Evolutionary conservation across 2,113 vertebrate species (phyloP).

Genomic region (Acanthisitta chloris): DNA sequence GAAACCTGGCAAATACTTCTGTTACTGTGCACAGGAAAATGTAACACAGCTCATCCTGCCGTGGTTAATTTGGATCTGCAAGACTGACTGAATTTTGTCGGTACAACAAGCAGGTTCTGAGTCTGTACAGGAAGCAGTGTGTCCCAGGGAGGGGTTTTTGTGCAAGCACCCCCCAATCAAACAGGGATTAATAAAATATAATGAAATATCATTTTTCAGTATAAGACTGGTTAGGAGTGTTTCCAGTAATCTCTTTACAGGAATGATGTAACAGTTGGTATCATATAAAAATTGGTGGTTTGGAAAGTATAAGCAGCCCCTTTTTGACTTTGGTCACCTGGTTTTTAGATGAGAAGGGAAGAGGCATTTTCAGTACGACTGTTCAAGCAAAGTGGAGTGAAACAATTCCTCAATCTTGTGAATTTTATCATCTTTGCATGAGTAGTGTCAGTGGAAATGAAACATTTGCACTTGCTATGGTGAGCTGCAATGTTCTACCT

Average conservation of each 20-base stretch:
- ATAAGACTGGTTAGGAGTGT: neutral
- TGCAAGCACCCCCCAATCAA: neutral
- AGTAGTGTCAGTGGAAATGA: neutral
- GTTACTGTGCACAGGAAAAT: neutral
- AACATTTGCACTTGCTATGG: neutral
- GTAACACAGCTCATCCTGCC: neutral
- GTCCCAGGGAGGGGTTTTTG: neutral
- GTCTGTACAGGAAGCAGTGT: neutral
- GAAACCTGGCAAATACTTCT: neutral
- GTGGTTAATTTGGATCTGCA: neutral
- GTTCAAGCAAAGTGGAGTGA: neutral
- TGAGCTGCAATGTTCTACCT: neutral
- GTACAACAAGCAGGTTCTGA: neutral
- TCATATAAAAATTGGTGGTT: rapidly evolving
- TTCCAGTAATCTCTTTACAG: neutral
- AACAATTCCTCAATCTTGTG: neutral
- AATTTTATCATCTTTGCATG: neutral
- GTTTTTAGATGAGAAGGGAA: neutral
- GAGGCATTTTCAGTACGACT: neutral
- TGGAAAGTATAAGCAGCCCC: neutral
- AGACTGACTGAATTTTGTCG: neutral
- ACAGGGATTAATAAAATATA: neutral
- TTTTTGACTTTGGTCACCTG: neutral
- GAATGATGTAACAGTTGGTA: neutral
- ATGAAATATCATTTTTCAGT: rapidly evolving